Base-by-base conservation (phyloP, 2,888 invertebrate species). In the Acronicta aceris region DNA sequence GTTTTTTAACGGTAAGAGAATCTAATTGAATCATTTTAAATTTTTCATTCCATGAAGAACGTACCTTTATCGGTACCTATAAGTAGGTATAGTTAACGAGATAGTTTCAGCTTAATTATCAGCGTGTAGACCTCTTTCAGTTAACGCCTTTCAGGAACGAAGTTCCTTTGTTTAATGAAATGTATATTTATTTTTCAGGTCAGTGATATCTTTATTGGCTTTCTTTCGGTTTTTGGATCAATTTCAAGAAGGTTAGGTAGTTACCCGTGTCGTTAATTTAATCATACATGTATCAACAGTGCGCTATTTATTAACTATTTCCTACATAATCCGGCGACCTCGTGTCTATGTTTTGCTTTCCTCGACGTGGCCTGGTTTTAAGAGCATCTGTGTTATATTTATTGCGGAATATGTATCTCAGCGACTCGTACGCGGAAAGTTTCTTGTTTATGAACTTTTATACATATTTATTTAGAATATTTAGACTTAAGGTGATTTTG, bases 321-420 rank as follows among this genome's bases (percentile, higher is more conserved):
- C n/a, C 30, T 79, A 70, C 67, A 65, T 58, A 53, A n/a, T 38
- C 6, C 62, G 62, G 54, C 70, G 78, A 78, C 84, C 84, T 86
- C 84, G 82, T 63, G 62, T 81, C 65, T 78, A 68, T 58, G 48
- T 57, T 27, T 81, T 81, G 79, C 82, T 81, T 79, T 83, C 78
- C 78, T 83, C 71, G 50, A 65, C 72, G 45, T 81, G 83, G 69
- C 89, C 88, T 70, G 85, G 76, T 85, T 89, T 78, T 62, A 59
- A 55, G 59, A 73, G 66, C 76, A 79, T 83, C 74, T 78, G 74
- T 71, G 79, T 79, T 75, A 40, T 76, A 81, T 84, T 82, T 81
- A 81, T 83, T 80, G 60, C 67, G 78, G 62, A 81, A 81, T 82
- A 78, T 80, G 80, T 81, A 73, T 65, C 60, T 61, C 56, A 55